phyloP scores from a whole-genome alignment of 1,140 invertebrate genomes.

The Neocloeon triangulifer region DNA sequence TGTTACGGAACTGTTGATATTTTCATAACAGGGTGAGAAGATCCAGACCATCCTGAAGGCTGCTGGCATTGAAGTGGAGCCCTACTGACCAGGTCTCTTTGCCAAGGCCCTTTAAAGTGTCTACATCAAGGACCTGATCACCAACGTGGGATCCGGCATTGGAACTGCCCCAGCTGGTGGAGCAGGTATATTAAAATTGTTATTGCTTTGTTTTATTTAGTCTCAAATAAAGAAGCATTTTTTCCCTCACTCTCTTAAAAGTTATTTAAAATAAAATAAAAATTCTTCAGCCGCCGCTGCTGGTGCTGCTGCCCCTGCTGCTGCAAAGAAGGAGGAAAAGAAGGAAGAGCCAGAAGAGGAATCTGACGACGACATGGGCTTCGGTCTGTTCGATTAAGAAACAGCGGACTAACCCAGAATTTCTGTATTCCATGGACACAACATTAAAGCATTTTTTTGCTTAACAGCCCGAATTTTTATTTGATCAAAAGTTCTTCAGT shows the following conservation, averaged over 20 bases:
- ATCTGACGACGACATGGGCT: conserved; percentile 89
- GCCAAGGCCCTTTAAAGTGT: conserved; percentile 90
- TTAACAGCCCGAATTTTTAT: too few relatives aligned
- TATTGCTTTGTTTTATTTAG: too few relatives aligned
- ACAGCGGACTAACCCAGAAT: too few relatives aligned
- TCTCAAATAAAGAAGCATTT: too few relatives aligned
- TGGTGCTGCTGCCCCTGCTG: conserved; percentile 35
- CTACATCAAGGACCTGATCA: conserved; percentile 84
- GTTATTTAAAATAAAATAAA: too few relatives aligned
- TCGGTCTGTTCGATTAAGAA: conserved; percentile 70
- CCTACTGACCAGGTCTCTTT: conserved; percentile 97
- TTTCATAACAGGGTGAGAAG: conserved; percentile 96
- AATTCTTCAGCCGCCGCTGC: conserved; percentile 36
- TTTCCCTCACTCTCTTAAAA: too few relatives aligned
- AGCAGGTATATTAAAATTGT: conserved; percentile 17
- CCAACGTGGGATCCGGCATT: conserved; percentile 82
- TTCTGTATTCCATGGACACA: too few relatives aligned
- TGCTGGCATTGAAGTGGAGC: conserved; percentile 87
- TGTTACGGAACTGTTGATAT: too few relatives aligned
- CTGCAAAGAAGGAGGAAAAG: conserved; percentile 67
- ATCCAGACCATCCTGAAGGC: conserved; percentile 93
- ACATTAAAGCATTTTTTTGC: too few relatives aligned
- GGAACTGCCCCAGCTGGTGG: conserved; percentile 55
- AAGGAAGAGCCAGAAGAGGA: conserved; percentile 58
- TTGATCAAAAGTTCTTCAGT: too few relatives aligned